These are phyloP conservation scores for Yponomeuta cagnagella DNA, from an alignment of 2,888 invertebrate species.

Conservation along the genomic window DNA sequence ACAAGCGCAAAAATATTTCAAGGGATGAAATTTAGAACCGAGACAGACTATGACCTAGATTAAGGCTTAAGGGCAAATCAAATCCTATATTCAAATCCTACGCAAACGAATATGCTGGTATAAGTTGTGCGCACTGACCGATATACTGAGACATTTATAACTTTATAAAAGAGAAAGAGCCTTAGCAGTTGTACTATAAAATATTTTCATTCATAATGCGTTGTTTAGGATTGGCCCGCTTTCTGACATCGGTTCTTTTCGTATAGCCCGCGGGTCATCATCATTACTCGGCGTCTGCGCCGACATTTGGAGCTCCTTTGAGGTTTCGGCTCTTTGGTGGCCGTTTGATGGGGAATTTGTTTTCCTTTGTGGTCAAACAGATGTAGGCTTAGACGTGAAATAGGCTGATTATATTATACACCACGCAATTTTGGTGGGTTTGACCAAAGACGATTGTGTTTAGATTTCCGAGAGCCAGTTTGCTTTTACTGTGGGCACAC, in stretches of 20 bases:
- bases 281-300: conserved; percentile 55
- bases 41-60: no score
- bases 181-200: neutral
- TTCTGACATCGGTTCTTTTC: conserved; percentile 7
- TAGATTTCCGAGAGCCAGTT: no score
- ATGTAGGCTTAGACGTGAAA: neutral
- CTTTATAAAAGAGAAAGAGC: no score
- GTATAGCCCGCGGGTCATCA: conserved; percentile 45
- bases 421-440: neutral
- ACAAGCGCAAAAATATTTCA: no score
- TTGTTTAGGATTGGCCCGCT: neutral
- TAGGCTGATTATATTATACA: neutral
- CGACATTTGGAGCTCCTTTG: conserved; percentile 54
- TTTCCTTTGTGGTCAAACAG: neutral
- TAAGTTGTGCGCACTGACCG: no score
- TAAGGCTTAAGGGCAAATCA: no score
- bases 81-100: no score
- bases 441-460: neutral
- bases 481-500: no score
- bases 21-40: no score
- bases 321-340: conserved; percentile 35
- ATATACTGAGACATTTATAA: no score
- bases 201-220: neutral
- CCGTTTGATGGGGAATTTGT: conserved; percentile 50
- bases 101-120: no score